Evolutionary conservation across 2,797 vertebrate species (phyloP).

Genomic region (Lates japonicus): DNA sequence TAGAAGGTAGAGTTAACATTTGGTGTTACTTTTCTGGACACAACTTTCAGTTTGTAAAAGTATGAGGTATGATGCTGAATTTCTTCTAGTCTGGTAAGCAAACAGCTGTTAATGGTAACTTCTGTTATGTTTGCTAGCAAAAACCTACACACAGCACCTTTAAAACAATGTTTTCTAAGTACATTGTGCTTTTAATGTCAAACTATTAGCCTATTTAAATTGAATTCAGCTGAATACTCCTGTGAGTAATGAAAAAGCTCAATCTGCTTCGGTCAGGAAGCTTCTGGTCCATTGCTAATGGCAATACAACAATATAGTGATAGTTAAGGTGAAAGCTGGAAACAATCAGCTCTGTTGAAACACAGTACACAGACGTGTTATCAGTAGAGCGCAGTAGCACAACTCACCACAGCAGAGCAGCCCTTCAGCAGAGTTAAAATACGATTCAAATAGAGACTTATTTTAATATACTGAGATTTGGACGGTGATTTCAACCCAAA

Average conservation of each 20-base stretch:
- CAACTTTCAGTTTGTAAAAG: too few relatives aligned
- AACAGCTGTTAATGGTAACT: too few relatives aligned
- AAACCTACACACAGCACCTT: too few relatives aligned
- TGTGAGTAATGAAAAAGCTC: neutral
- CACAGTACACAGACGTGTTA: slow-evolving; percentile 44
- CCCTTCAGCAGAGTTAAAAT: neutral
- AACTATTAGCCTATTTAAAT: neutral
- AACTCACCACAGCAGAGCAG: neutral
- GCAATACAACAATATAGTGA: neutral
- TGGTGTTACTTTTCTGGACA: too few relatives aligned
- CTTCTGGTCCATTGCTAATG: neutral
- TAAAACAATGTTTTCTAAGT: too few relatives aligned
- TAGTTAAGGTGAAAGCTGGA: slow-evolving; percentile 46
- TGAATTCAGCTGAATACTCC: neutral
- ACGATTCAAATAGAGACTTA: neutral
- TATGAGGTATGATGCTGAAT: too few relatives aligned
- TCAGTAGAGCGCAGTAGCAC: slow-evolving; percentile 46
- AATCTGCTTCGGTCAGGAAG: slow-evolving; percentile 34
- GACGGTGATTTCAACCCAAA: too few relatives aligned
- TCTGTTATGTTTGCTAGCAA: too few relatives aligned
- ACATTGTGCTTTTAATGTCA: neutral
- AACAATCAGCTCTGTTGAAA: slow-evolving; percentile 51
- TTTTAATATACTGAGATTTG: neutral
- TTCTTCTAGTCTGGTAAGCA: too few relatives aligned
- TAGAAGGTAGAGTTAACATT: too few relatives aligned